Evolutionary conservation across 2,888 invertebrate genomes (phyloP).

Genomic region (Oscheius sp.): DNA sequence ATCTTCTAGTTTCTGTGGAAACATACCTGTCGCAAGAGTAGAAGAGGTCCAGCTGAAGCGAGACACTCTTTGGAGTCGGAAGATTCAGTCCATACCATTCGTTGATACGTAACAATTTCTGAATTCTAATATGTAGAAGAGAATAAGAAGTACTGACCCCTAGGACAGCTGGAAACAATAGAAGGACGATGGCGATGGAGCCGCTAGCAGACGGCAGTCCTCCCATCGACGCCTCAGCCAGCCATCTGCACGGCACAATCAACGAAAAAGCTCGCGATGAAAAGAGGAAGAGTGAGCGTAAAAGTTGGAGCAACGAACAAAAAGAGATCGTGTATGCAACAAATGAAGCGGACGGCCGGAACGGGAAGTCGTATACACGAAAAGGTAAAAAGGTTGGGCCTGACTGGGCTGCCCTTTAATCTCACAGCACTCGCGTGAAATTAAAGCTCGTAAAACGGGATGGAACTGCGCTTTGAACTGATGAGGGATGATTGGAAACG

Average conservation of each 20-base stretch:
- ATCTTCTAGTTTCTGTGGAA: not conserved
- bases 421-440: too few species aligned
- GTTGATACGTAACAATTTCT: conserved; percentile 35
- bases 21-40: conserved; percentile 36
- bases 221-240: conserved; percentile 35
- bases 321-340: conserved; percentile 8
- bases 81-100: conserved; percentile 38
- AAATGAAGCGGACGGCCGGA: conserved; percentile 16
- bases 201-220: conserved; percentile 8
- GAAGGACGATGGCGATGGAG: conserved; percentile 6
- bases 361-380: too few species aligned
- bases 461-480: too few species aligned
- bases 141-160: conserved; percentile 6
- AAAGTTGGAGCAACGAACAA: conserved; percentile 32
- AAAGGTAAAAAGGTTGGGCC: too few species aligned
- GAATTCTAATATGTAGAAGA: not conserved
- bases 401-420: too few species aligned
- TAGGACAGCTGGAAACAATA: conserved; percentile 3
- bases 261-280: conserved; percentile 36
- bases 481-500: too few species aligned
- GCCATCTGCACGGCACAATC: conserved; percentile 35
- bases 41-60: conserved; percentile 27
- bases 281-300: conserved; percentile 44
- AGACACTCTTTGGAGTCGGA: not conserved
- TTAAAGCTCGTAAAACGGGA: too few species aligned